Evolutionary conservation across 1,140 invertebrate genomes (phyloP), one percentile per base, ranked within the genome.

Genomic region (Hirudo medicinalis): DNA sequence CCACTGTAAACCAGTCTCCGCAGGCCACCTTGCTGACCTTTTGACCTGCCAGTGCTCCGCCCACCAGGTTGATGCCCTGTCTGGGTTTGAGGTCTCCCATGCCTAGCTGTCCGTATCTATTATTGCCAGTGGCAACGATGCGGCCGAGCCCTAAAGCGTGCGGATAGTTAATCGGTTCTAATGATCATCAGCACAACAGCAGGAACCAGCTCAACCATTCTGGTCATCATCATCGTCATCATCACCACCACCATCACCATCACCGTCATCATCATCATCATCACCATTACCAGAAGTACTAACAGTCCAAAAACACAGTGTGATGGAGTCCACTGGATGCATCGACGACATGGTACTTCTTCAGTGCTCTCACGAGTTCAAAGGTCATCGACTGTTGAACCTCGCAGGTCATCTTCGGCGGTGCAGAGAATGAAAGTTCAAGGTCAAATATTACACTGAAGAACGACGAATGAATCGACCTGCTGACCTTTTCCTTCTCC

Each of bases 111-210:
- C 83, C 87, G 75, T 85, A 84, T 67, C 81, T 81, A 78, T 89
- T 90, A n/a, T 83, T 82, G 0, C 88, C 88, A 82, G 89, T 87
- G 5, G 87, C 86, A 53, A 87, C 82, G 8, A 89, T 81, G 75
- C 86, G 84, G 22, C 88, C 87, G 74, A 82, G 85, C 75, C 87
- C 86, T 40, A 86, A n/a, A n/a, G n/a, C n/a, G n/a, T n/a, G n/a
- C n/a, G n/a, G n/a, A n/a, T n/a, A n/a, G n/a, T n/a, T n/a, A n/a
- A n/a, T n/a, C n/a, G n/a, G n/a, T n/a, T n/a, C n/a, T n/a, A n/a
- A n/a, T n/a, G n/a, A n/a, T n/a, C n/a, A n/a, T n/a, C n/a, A n/a
- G n/a, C n/a, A n/a, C n/a, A n/a, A 25, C 8, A 63, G 8, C 4
- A 22, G 6, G 2, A 0, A n/a, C 11, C 57, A 22, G 9, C 1